Conservation (phyloP, 1,140 invertebrate genomes). For the Oedothorax gibbosus region DNA sequence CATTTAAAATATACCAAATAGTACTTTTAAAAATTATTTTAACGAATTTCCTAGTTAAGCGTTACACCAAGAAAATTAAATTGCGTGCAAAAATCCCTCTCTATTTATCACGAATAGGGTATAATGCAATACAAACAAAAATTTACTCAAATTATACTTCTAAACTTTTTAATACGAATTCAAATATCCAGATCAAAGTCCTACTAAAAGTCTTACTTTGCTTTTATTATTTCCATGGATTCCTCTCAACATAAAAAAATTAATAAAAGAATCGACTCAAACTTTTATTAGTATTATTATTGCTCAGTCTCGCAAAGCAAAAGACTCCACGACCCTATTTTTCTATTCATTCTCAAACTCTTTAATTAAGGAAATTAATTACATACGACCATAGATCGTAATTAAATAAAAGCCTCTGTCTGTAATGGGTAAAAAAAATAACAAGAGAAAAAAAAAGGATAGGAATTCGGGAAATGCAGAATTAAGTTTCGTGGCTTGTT, state of each 20-base stretch:
- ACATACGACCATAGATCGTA: constrained; percentile 42
- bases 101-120: too few relatives aligned
- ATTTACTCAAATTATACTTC: too few relatives aligned
- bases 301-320: background rate
- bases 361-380: constrained; percentile 52
- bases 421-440: constrained; percentile 19
- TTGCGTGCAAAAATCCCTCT: too few relatives aligned
- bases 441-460: background rate
- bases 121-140: too few relatives aligned
- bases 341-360: constrained; percentile 35
- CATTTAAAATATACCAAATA: too few relatives aligned
- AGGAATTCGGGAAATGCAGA: constrained; percentile 38
- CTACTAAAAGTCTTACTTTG: background rate
- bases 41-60: too few relatives aligned
- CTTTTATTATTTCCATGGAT: constrained; percentile 22
- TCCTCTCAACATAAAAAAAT: background rate
- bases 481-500: constrained; percentile 49
- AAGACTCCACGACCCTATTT: constrained; percentile 12
- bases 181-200: background rate
- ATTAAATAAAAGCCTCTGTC: constrained; percentile 40
- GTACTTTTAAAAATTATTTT: too few relatives aligned
- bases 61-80: too few relatives aligned
- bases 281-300: constrained; percentile 16
- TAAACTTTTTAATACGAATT: too few relatives aligned
- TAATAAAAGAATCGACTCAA: background rate